phyloP scores from a whole-genome alignment of 2,888 invertebrate species.

The Stenotaenia linearis region DNA sequence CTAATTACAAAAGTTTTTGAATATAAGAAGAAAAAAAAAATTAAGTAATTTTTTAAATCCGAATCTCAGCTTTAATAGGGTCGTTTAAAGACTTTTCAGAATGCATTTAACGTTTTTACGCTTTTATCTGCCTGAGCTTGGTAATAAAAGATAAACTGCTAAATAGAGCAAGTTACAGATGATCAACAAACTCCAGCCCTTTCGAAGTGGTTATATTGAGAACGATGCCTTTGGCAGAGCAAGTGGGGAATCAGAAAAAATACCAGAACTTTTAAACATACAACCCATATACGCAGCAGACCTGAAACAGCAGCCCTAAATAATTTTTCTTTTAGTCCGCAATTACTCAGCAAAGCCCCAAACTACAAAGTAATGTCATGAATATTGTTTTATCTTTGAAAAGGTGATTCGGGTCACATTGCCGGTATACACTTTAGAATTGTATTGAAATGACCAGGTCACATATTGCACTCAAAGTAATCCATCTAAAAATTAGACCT shows the following conservation, averaged over 20 bases:
- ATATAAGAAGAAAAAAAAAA: too few relatives aligned
- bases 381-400: background rate
- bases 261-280: background rate
- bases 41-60: too few relatives aligned
- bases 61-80: background rate
- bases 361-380: background rate
- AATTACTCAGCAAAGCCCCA: background rate
- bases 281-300: conserved; percentile 2
- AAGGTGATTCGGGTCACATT: background rate
- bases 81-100: background rate
- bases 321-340: background rate
- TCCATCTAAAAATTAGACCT: too few relatives aligned
- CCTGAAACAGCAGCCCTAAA: conserved; percentile 19
- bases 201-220: background rate
- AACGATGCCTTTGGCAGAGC: conserved; percentile 10
- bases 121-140: background rate
- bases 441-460: too few relatives aligned
- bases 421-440: too few relatives aligned
- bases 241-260: background rate
- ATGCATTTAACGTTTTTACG: background rate
- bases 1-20: background rate
- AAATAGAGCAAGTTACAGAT: conserved; percentile 5
- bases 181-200: background rate
- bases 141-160: background rate
- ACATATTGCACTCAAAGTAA: too few relatives aligned